Percentiles rank a stretch among this genome's conserved stretches.
phyloP scores from a whole-genome alignment of 2,113 vertebrate species.

The Aythya baeri region DNA sequence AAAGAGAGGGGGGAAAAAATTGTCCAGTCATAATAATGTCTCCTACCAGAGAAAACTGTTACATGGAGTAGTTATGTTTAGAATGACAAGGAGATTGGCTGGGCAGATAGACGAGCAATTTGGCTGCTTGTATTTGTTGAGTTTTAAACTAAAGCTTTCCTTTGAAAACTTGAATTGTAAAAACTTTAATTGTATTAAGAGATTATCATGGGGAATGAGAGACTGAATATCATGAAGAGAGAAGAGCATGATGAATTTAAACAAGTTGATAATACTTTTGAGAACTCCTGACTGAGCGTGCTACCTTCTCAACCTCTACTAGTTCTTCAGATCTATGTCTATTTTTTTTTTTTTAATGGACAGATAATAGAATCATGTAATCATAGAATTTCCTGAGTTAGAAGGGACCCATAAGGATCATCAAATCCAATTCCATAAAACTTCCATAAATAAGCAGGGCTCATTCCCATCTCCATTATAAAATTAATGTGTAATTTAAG shows the following conservation, averaged over 20 bases:
- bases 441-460: background rate
- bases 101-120: background rate
- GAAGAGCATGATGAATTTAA: background rate
- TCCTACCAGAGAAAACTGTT: background rate
- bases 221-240: background rate
- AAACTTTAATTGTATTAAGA: background rate
- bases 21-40: background rate
- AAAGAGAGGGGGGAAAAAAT: background rate
- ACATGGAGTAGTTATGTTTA: background rate
- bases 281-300: background rate
- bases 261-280: background rate
- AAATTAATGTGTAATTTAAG: background rate
- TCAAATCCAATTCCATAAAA: background rate
- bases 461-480: background rate
- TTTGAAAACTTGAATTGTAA: conserved; percentile 6
- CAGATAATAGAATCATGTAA: too few relatives aligned
- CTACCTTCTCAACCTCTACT: background rate
- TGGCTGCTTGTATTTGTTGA: background rate
- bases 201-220: background rate
- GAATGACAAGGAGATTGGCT: background rate
- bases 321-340: background rate
- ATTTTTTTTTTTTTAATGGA: background rate
- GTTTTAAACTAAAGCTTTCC: conserved; percentile 10
- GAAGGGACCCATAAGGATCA: too few relatives aligned
- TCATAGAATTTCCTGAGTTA: too few relatives aligned